These are phyloP conservation scores for Redunca redunca DNA, from an alignment of 2,113 vertebrate genomes.

Conservation along the genomic window DNA sequence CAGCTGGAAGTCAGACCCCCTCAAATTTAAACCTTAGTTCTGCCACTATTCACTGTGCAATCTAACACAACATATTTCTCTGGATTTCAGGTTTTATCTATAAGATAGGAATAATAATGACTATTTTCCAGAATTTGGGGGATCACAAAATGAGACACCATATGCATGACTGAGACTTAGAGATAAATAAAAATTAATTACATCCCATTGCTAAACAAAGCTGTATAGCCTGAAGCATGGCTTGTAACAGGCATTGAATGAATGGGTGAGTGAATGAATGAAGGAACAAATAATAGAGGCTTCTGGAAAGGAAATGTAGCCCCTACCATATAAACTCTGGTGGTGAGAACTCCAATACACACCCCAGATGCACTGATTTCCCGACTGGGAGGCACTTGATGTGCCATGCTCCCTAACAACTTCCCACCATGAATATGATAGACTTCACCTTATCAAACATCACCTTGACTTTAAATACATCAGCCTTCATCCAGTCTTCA, in stretches of 20 bases:
- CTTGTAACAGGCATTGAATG: background rate
- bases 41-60: background rate
- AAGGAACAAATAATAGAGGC: background rate
- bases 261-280: background rate
- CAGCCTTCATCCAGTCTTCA: background rate
- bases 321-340: background rate
- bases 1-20: background rate
- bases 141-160: background rate
- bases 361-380: background rate
- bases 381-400: background rate
- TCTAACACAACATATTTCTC: background rate
- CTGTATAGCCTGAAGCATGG: background rate
- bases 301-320: background rate
- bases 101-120: background rate
- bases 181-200: background rate
- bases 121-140: background rate
- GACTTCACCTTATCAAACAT: background rate
- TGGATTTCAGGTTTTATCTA: background rate
- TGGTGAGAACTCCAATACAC: background rate
- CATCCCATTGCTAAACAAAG: conserved; percentile 4
- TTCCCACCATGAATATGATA: background rate
- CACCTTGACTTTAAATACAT: background rate
- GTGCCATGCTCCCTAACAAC: background rate
- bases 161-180: background rate
- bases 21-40: background rate